Evolutionary conservation across 2,888 invertebrate genomes (phyloP).

Genomic region (Parnassius mnemosyne): DNA sequence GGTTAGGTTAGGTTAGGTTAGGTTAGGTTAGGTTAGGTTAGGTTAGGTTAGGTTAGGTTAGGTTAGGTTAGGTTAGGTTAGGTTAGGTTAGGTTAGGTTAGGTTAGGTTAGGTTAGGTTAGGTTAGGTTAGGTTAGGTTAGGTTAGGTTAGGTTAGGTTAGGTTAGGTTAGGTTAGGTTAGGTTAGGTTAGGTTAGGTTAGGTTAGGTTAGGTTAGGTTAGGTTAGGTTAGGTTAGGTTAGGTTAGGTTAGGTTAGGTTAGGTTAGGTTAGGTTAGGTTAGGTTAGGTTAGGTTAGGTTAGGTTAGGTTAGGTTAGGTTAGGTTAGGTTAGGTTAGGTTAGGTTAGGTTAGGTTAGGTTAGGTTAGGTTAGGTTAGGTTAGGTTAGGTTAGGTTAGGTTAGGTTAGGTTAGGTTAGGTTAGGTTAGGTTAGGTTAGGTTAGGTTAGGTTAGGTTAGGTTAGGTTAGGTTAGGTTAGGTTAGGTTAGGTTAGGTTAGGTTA

Average conservation of each 20-base stretch:
- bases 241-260: constrained; percentile 25
- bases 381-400: constrained; percentile 20
- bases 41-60: constrained; percentile 30
- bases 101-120: constrained; percentile 24
- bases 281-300: constrained; percentile 29
- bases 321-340: constrained; percentile 26
- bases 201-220: constrained; percentile 28
- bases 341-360: constrained; percentile 29
- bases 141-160: constrained; percentile 21
- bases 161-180: constrained; percentile 28
- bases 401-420: constrained; percentile 26
- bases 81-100: constrained; percentile 20
- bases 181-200: constrained; percentile 25
- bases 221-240: constrained; percentile 1
- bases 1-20: constrained; percentile 26
- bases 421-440: constrained; percentile 27
- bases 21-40: constrained; percentile 31
- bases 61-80: constrained; percentile 28
- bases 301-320: constrained; percentile 14
- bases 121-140: constrained; percentile 27
- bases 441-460: constrained; percentile 30
- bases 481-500: constrained; percentile 28
- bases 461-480: constrained; percentile 16
- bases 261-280: constrained; percentile 28
- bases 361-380: constrained; percentile 24